Evolutionary conservation across 2,888 invertebrate species (phyloP).

Genomic region (Patella depressa): DNA sequence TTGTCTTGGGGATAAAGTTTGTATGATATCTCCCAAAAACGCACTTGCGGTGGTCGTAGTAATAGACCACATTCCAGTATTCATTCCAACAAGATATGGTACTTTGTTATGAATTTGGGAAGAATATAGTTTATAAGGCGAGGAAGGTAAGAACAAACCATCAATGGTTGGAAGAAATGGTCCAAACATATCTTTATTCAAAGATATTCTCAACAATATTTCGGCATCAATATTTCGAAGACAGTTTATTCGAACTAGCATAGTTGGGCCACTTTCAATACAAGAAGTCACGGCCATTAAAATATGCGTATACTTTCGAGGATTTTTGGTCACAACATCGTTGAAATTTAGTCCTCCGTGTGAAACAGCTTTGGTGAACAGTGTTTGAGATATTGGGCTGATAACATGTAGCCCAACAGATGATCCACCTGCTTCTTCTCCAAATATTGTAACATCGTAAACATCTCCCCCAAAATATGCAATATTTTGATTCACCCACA

Average conservation of each 20-base stretch:
- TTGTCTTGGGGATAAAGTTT: too few species aligned
- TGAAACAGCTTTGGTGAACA: slow-evolving; percentile 29
- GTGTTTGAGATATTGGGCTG: slow-evolving; percentile 21
- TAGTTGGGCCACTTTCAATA: not conserved
- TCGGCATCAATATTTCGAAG: not conserved
- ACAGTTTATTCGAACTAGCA: not conserved
- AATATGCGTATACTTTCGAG: not conserved
- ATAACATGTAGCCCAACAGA: slow-evolving; percentile 24
- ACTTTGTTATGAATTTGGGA: not conserved
- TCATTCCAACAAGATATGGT: not conserved
- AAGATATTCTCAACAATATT: not conserved
- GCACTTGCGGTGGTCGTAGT: too few species aligned
- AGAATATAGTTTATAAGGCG: slow-evolving; percentile 4
- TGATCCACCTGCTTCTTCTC: slow-evolving; percentile 27
- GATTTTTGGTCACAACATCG: not conserved
- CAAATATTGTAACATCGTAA: slow-evolving; percentile 22
- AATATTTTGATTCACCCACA: slow-evolving; percentile 30
- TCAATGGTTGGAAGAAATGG: slow-evolving; percentile 18
- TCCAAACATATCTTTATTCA: not conserved
- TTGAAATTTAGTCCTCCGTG: slow-evolving; percentile 18
- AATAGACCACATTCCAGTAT: too few species aligned
- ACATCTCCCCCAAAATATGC: slow-evolving; percentile 30
- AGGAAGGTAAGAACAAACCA: slow-evolving; percentile 15
- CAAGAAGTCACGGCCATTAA: not conserved
- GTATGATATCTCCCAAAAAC: too few species aligned